These are phyloP conservation scores for Geophilus truncorum DNA, from an alignment of 2,888 invertebrate species.

Conservation along the genomic window DNA sequence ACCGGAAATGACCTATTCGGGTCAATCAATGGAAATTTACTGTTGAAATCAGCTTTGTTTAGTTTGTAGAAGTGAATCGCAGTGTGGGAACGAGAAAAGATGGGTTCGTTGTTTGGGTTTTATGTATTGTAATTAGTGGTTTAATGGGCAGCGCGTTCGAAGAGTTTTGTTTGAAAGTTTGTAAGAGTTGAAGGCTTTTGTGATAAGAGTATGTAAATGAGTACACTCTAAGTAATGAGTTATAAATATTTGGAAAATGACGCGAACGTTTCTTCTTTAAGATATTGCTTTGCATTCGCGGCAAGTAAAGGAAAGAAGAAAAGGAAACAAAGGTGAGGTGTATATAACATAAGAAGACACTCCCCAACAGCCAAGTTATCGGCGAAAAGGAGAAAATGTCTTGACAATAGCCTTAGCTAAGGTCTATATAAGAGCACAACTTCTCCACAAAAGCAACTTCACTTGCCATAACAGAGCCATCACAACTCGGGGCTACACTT, in stretches of 20 bases:
- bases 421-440: background rate
- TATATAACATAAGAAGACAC: background rate
- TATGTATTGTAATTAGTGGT: background rate
- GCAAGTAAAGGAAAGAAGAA: background rate
- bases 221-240: background rate
- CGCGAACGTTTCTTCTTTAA: background rate
- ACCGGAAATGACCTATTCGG: no score
- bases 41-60: no score
- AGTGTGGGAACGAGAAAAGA: no score
- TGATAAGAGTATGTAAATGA: background rate
- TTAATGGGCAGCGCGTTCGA: background rate
- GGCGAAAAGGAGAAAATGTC: background rate
- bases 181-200: background rate
- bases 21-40: no score
- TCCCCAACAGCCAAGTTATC: background rate
- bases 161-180: background rate
- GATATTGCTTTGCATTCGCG: background rate
- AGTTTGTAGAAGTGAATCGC: no score
- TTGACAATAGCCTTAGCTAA: slow-evolving; percentile 6
- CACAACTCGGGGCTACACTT: slow-evolving; percentile 12
- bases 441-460: slow-evolving; percentile 7
- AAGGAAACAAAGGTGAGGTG: background rate
- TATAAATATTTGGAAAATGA: background rate
- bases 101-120: background rate
- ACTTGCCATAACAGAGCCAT: slow-evolving; percentile 12